phyloP scores from a whole-genome alignment of 2,113 vertebrate genomes.

The Channa maculata region DNA sequence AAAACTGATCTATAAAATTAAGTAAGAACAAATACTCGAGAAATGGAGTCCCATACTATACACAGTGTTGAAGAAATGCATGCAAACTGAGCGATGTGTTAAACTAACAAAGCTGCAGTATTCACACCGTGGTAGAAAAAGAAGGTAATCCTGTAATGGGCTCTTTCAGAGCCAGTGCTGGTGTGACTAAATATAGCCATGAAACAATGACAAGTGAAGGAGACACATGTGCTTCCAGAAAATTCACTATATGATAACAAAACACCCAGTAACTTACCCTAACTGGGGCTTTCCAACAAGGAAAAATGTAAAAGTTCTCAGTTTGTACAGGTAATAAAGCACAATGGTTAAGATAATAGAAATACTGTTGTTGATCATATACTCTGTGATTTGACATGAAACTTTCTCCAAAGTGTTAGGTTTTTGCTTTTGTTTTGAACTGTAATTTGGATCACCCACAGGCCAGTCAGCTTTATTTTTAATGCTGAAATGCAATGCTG shows the following conservation, averaged over 20 bases:
- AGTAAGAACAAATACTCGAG: neutral
- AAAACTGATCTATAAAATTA: neutral
- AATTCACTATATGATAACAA: constrained; percentile 18
- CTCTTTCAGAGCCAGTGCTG: constrained; percentile 26
- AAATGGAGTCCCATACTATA: neutral
- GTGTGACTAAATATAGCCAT: constrained; percentile 28
- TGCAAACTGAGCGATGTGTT: constrained; percentile 1
- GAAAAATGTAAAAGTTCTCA: constrained; percentile 1
- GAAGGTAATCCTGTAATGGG: constrained; percentile 4
- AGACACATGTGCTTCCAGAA: constrained; percentile 34
- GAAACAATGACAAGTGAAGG: constrained; percentile 47
- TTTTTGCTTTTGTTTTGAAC: neutral
- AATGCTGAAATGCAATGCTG: constrained; percentile 1
- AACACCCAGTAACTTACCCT: neutral
- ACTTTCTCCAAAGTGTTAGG: too few species aligned
- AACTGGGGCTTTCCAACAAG: neutral
- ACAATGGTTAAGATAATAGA: too few species aligned
- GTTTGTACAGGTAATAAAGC: too few species aligned
- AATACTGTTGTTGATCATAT: too few species aligned
- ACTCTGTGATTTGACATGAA: too few species aligned
- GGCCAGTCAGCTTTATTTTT: neutral
- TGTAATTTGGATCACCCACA: neutral
- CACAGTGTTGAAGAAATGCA: too few species aligned
- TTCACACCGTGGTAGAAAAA: constrained; percentile 11
- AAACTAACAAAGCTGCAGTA: neutral